Evolutionary conservation across 2,888 invertebrate genomes (phyloP), one percentile per base, ranked within the genome.

Genomic region (Meiosimyza decipiens): DNA sequence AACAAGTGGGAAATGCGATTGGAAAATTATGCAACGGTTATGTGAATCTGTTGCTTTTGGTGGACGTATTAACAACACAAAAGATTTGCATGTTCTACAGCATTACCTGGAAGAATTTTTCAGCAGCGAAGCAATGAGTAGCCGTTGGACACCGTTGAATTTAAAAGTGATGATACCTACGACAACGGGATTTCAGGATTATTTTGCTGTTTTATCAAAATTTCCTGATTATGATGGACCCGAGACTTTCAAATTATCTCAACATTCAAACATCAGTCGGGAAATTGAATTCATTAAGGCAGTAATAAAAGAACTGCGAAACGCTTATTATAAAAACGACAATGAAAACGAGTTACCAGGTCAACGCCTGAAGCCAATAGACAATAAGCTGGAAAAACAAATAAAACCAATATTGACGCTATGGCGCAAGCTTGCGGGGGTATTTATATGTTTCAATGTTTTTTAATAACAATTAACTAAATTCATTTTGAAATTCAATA

Each of bases 1-100:
- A 5, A 71, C 77, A 6, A 79, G 77, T 12, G 84, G 82, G 0
- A 83, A 88, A 57, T 82, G 83, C 47, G 87, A 92, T 78, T 95
- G 95, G 95, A 90, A 91, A 71, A 91, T 92, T 77, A 88, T 96
- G 65, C 92, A 92, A 79, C 95, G 95, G 4, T 87, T 97, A 28
- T 91, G 92, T 81, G 92, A 92, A 80, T 91, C 92, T 77, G 93
- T 95, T 0, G 92, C 96, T 65, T 97, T 96, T 82, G 96, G 96
- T 0, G 96, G 96, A 0, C 89, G 95, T 68, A 90, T 97, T 28
- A 95, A 96, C 85, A 94, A 95, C 81, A 86, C 88, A 5, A 92
- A 92, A 81, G 97, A 97, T 75, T 74, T 85, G 72, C 73, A 81
- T 28, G 83, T 87, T 3, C 75, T 87, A 9, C 77, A 80, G 15